Base-by-base conservation (phyloP, 2,113 vertebrate species). In the Rhegmatorhina hoffmannsi region DNA sequence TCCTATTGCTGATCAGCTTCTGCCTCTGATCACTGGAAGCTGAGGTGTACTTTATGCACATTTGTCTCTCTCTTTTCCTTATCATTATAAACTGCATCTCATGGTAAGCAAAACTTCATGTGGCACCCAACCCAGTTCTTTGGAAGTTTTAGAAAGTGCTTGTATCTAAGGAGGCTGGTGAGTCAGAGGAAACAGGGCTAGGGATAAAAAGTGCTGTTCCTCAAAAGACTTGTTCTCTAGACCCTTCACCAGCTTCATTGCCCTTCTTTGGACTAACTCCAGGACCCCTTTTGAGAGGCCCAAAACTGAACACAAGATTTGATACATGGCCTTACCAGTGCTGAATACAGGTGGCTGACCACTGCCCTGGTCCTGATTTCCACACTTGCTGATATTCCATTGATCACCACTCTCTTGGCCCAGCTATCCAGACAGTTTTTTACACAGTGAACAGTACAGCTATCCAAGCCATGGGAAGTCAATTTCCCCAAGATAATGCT, bases 291-390 rank as follows among this genome's bases (percentile, higher is more conserved):
- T 75, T 40, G 13, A 38, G 24, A 24, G n/a, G 4, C 23, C 13
- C 24, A 46, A 40, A 75, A 67, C 10, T 52, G 68, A 29, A 25
- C 28, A 46, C 29, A 29, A 20, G 24, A n/a, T 68, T 53, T 24
- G 46, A 4, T 11, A n/a, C 38, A 24, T 0, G 6, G 24, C 28
- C 19, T 75, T 53, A 36, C 28, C 24, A 20, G 13, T 17, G 11
- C 13, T 0, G 0, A 29, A 10, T 11, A 8, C 12, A 25, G 23
- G 7, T 9, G 6, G 2, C 11, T 24, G 10, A 29, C 46, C 23
- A 4, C 53, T 46, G 46, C 11, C 53, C 38, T 53, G 24, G 7
- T 53, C 28, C 38, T 60, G 28, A n/a, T 82, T 53, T 16, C 4
- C 18, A 25, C 23, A n/a, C 12, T 17, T n/a, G 13, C 24, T 60